These are phyloP conservation scores for Xylota segnis DNA, from an alignment of 2,888 invertebrate species.

Conservation along the genomic window DNA sequence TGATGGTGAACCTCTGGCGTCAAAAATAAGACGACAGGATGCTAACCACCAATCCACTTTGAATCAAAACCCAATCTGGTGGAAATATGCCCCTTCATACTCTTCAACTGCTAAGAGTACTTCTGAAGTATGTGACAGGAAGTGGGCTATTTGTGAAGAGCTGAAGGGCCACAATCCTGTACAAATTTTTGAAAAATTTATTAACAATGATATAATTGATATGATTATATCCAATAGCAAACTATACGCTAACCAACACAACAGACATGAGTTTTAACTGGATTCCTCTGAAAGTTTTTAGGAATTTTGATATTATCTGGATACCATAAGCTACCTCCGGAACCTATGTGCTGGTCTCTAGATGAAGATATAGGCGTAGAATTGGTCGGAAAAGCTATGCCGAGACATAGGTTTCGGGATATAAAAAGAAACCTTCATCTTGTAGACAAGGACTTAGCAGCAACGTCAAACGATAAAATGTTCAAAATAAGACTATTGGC, in stretches of 20 bases:
- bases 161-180: slow-evolving; percentile 4
- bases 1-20: slow-evolving; percentile 6
- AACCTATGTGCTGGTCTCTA: slow-evolving; percentile 19
- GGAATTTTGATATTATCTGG: background rate
- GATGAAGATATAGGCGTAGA: slow-evolving; percentile 15
- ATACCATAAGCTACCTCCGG: slow-evolving; percentile 15
- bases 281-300: background rate
- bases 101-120: slow-evolving; percentile 2
- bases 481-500: background rate
- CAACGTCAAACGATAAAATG: slow-evolving; percentile 19
- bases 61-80: slow-evolving; percentile 9
- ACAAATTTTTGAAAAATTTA: background rate
- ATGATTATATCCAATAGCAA: slow-evolving; percentile 3
- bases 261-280: background rate
- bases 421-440: slow-evolving; percentile 25
- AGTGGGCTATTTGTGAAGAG: slow-evolving; percentile 5
- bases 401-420: slow-evolving; percentile 1
- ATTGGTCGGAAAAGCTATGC: background rate
- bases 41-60: background rate
- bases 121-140: background rate
- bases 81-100: slow-evolving; percentile 20
- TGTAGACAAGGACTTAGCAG: slow-evolving; percentile 13
- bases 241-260: background rate
- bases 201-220: slow-evolving; percentile 4
- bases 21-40: slow-evolving; percentile 2